Percentiles rank a stretch among this genome's conserved stretches.
phyloP scores from a whole-genome alignment of 35 echinoderm and acorn worm genomes.

The Ophioderma brevispina region DNA sequence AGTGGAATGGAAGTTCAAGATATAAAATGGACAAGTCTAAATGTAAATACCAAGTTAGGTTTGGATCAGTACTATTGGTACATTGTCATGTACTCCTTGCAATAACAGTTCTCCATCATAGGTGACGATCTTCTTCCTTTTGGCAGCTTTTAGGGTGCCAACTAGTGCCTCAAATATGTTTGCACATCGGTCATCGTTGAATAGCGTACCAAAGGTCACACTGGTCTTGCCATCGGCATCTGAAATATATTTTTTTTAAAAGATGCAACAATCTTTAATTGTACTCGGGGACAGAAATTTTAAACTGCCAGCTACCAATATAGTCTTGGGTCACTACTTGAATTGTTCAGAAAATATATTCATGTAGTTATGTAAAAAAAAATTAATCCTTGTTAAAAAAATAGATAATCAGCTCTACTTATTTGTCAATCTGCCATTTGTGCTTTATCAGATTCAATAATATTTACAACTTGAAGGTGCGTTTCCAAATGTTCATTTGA shows the following conservation, averaged over 20 bases:
- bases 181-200: conserved; percentile 81
- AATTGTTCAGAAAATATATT: background rate
- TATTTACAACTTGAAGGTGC: no score
- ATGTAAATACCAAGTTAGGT: no score
- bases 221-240: conserved; percentile 69
- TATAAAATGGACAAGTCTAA: no score
- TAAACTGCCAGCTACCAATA: background rate
- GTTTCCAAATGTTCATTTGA: no score
- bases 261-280: no score
- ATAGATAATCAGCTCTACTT: no score
- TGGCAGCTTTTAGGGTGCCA: conserved; percentile 84
- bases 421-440: no score
- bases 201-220: conserved; percentile 89
- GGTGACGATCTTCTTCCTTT: conserved; percentile 81
- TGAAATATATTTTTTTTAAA: no score
- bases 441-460: no score
- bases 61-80: conserved; percentile 27
- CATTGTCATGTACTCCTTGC: conserved; percentile 95
- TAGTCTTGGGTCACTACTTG: background rate
- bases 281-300: background rate
- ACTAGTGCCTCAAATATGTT: conserved; percentile 96
- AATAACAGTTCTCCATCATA: conserved; percentile 84
- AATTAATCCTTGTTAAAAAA: no score
- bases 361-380: no score
- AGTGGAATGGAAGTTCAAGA: no score